Conservation (phyloP, 2,113 vertebrate genomes). For the Variabilichromis moorii region DNA sequence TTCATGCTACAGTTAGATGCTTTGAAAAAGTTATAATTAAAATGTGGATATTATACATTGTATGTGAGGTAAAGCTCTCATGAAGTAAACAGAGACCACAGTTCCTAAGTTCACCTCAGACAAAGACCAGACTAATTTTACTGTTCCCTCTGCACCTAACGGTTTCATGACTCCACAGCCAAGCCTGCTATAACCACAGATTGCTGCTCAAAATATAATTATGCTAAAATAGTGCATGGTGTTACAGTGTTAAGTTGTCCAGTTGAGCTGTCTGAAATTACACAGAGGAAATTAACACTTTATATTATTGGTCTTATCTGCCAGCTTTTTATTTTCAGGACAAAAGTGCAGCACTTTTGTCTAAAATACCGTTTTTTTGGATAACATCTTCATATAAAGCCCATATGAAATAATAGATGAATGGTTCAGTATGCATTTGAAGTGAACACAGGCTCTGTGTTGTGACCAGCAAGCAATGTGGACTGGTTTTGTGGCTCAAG, state of each 20-base stretch:
- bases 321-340: not conserved
- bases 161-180: not conserved
- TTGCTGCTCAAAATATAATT: not conserved
- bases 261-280: not conserved
- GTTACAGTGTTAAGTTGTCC: not conserved
- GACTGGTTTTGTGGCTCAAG: conserved; percentile 44
- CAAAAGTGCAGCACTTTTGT: not conserved
- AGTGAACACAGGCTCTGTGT: conserved; percentile 31
- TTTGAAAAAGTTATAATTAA: not conserved
- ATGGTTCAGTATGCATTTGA: conserved; percentile 18
- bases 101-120: conserved; percentile 17
- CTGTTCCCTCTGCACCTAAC: not conserved
- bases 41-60: not conserved
- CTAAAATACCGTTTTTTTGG: not conserved
- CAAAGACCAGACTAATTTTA: conserved; percentile 34
- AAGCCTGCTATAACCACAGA: not conserved
- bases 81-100: not conserved
- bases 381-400: conserved; percentile 3
- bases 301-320: not conserved
- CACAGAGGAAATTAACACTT: not conserved
- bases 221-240: not conserved
- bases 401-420: conserved; percentile 14
- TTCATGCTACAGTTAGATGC: not conserved
- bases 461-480: not conserved
- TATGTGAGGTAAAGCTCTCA: not conserved